phyloP scores from a whole-genome alignment of 2,888 invertebrate species.

The Drosophila demipolita region DNA sequence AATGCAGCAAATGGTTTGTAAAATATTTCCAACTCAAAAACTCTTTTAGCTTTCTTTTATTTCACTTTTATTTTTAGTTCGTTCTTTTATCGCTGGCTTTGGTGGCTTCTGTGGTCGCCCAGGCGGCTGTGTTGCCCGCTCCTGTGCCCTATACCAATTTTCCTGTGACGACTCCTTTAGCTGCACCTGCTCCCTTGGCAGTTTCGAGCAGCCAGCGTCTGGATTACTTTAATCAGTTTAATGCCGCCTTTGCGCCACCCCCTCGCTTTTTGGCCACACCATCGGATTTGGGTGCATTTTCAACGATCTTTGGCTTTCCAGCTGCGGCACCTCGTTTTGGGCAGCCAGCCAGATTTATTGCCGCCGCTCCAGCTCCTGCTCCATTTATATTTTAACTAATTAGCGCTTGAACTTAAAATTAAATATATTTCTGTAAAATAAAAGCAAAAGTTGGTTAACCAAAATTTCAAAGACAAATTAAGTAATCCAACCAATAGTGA shows the following conservation, averaged over 20 bases:
- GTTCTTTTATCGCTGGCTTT: constrained; percentile 40
- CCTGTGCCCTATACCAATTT: constrained; percentile 33
- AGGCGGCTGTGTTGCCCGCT: constrained; percentile 30
- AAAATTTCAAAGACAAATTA: constrained; percentile 8
- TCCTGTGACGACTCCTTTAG: constrained; percentile 16
- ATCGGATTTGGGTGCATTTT: constrained; percentile 37
- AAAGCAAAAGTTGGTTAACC: constrained; percentile 58
- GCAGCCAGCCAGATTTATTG: constrained; percentile 49
- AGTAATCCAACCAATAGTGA: neutral
- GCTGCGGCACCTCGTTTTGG: constrained; percentile 34
- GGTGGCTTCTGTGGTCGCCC: constrained; percentile 24
- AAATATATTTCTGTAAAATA: constrained; percentile 34
- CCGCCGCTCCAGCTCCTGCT: constrained; percentile 33
- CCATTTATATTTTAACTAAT: constrained; percentile 44
- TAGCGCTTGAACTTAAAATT: too few relatives aligned
- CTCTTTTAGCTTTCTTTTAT: neutral
- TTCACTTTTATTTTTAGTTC: constrained; percentile 22
- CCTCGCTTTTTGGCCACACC: constrained; percentile 59
- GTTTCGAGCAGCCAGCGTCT: constrained; percentile 74
- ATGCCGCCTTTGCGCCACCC: constrained; percentile 65
- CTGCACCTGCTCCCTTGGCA: constrained; percentile 55
- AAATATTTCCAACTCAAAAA: neutral
- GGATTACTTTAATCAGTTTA: constrained; percentile 74
- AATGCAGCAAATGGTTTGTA: constrained; percentile 59
- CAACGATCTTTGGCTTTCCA: constrained; percentile 34